phyloP scores from a whole-genome alignment of 2,113 vertebrate genomes.

The Delphinapterus leucas region DNA sequence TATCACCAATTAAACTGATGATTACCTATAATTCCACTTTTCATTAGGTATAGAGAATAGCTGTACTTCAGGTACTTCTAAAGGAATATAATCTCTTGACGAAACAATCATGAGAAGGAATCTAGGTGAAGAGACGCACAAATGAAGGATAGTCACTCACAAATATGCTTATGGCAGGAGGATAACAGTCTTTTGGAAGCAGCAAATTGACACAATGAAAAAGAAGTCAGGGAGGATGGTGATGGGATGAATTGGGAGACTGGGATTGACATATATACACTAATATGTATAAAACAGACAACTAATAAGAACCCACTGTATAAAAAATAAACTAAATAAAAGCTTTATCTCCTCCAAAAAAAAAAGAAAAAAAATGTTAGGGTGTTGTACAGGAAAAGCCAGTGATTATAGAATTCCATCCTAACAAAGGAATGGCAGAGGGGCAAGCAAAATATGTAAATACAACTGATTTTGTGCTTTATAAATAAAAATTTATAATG shows the following conservation, averaged over 20 bases:
- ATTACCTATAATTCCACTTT: background rate
- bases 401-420: background rate
- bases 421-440: background rate
- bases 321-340: too few species aligned
- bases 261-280: too few species aligned
- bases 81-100: background rate
- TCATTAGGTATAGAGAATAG: background rate
- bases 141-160: background rate
- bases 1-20: background rate
- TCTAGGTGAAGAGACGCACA: background rate
- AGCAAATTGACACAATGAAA: background rate
- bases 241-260: too few species aligned
- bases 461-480: background rate
- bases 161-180: background rate
- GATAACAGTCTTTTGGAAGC: background rate
- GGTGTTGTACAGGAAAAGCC: background rate
- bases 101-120: background rate
- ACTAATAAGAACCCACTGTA: too few species aligned
- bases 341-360: too few species aligned
- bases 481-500: background rate
- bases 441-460: background rate
- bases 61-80: background rate
- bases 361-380: too few species aligned
- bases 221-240: background rate
- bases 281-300: too few species aligned